A percentile compares a stretch with the other conserved stretches of the same genome.
phyloP scores from a whole-genome alignment of 2,797 vertebrate genomes.

The Hephaestus fuliginosus region DNA sequence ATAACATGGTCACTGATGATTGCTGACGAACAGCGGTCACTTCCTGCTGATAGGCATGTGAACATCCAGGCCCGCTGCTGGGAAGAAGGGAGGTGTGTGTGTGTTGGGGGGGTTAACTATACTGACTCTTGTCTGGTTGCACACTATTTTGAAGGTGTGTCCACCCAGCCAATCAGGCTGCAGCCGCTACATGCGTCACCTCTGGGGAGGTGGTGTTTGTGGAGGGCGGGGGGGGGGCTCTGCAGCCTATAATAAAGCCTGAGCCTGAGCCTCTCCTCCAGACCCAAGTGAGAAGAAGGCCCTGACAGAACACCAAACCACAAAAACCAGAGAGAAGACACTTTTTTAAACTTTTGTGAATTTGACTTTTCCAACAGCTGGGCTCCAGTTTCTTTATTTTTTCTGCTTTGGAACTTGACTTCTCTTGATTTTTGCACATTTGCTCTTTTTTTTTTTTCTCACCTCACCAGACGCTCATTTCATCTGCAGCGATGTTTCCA shows the following conservation, averaged over 20 bases:
- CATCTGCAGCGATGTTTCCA: slow-evolving; percentile 77
- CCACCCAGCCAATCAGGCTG: slow-evolving; percentile 52
- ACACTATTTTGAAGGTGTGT: slow-evolving; percentile 62
- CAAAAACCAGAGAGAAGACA: not conserved
- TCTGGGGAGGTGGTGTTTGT: not conserved
- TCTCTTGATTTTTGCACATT: not conserved
- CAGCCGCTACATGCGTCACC: slow-evolving; percentile 51
- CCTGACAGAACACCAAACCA: not conserved
- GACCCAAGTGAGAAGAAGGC: not conserved
- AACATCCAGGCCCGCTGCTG: not conserved
- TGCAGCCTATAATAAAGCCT: slow-evolving; percentile 51
- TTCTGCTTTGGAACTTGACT: slow-evolving; percentile 24
- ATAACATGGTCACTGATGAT: slow-evolving; percentile 1
- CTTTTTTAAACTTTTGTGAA: not conserved
- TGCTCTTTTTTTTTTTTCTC: not conserved
- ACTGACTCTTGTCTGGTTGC: not conserved
- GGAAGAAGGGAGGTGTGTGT: not conserved
- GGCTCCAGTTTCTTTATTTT: not conserved
- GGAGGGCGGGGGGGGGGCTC: not conserved
- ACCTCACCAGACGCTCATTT: not conserved
- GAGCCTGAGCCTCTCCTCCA: not conserved
- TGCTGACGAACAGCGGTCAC: not conserved
- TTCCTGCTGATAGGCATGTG: not conserved
- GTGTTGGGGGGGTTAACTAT: rapidly evolving
- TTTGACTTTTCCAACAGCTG: not conserved